Evolutionary conservation across 1,140 invertebrate genomes (phyloP).

Genomic region (Drosophila persimilis): DNA sequence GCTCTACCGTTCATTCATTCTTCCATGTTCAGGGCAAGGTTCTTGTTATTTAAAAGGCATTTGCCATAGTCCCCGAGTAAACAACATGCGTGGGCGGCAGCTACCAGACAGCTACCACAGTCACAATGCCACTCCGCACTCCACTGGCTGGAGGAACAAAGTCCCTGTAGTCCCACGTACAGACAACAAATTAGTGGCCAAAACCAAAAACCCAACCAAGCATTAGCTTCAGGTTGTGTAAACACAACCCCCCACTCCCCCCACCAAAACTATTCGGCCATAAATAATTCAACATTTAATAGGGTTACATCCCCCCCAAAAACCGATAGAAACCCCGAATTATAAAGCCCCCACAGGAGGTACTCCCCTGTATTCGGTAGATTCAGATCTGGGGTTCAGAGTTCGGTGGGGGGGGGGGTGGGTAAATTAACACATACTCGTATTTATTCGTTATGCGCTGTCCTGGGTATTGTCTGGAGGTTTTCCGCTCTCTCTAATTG

Average conservation of each 20-base stretch:
- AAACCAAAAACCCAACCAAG: slow-evolving; percentile 32
- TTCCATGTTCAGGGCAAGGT: slow-evolving; percentile 24
- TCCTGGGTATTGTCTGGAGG: slow-evolving; percentile 6
- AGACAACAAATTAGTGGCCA: slow-evolving; percentile 39
- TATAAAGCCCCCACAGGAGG: slow-evolving; percentile 14
- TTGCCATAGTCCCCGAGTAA: slow-evolving; percentile 32
- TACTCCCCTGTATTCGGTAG: no score
- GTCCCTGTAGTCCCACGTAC: slow-evolving; percentile 10
- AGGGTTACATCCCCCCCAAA: slow-evolving; percentile 9
- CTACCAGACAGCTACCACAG: no score
- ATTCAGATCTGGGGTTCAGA: not conserved
- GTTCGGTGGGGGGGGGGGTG: slow-evolving; percentile 3
- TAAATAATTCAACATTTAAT: slow-evolving; percentile 56
- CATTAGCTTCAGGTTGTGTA: slow-evolving; percentile 46
- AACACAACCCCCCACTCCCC: slow-evolving; percentile 19
- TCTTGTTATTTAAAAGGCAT: slow-evolving; percentile 52
- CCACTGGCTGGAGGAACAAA: slow-evolving; percentile 4
- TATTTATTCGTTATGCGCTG: slow-evolving; percentile 19
- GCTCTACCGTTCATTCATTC: slow-evolving; percentile 11
- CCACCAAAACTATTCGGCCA: not conserved
- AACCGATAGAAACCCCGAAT: slow-evolving; percentile 1
- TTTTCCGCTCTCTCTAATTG: slow-evolving; percentile 27
- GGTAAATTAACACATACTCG: slow-evolving; percentile 40
- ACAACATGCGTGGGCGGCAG: slow-evolving; percentile 30
- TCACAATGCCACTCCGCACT: no score